Evolutionary conservation across 2,797 vertebrate species (phyloP), one percentile per base, ranked within the genome.

Genomic region (Anolis apletophallus): DNA sequence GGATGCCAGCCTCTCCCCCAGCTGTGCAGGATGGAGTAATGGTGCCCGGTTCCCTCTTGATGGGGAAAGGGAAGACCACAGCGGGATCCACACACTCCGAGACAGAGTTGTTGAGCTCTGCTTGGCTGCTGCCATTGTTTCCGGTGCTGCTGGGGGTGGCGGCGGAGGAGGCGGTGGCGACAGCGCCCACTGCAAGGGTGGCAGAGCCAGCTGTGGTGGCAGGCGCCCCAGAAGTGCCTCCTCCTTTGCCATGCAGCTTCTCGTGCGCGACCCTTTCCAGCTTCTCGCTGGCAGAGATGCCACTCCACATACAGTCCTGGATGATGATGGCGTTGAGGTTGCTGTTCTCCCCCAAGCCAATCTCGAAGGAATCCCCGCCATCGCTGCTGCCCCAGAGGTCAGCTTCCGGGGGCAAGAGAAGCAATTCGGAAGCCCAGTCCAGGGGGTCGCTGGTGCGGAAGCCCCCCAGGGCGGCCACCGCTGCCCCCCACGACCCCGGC

Each of bases 271-370:
- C 98, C 87, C 98, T 97, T 93, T 99, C 98, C 90, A 99, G 97
- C 95, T 99, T 99, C 94, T 99, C 98, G 13, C 98, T 96, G 89
- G 98, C 98, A 0, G 98, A 98, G 95, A 99, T 99, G 87, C 98
- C 98, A 74, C 98, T 99, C 99, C 99, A 99, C 99, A 99, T 99
- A 93, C 99, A 99, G 96, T 99, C 99, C 97, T 98, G 98, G 83
- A 99, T 97, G 90, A 99, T 98, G 94, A 99, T 98, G 91, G 97
- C 97, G 94, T 98, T 98, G 88, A 97, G 97, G 95, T 97, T 97
- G 95, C 96, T 29, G 59, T 23, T 86, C 79, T 94, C 94, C 32
- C 95, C 89, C 92, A 97, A 96, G 89, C 96, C 97, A 50, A 97
- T 96, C 80, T 98, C 96, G 89, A 98, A 98, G 64, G 94, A 94